Evolutionary conservation across 2,888 invertebrate genomes (phyloP).

Genomic region (Habroteleia sp.): DNA sequence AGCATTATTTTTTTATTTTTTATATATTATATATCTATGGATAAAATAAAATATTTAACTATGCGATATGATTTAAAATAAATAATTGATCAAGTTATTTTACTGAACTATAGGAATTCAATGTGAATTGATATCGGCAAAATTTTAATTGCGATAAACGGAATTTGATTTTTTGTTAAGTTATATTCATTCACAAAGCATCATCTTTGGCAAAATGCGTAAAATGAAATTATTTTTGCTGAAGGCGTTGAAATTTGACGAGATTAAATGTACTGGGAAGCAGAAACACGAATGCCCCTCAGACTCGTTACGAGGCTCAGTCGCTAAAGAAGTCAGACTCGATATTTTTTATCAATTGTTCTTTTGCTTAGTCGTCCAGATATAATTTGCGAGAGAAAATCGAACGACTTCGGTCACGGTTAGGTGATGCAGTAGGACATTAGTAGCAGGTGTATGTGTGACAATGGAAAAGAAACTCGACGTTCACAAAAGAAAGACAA

Average conservation of each 20-base stretch:
- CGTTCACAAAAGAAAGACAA: constrained; percentile 23
- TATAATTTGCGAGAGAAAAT: constrained; percentile 65
- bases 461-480: constrained; percentile 29
- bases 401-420: constrained; percentile 29
- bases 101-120: no score
- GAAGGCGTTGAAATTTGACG: constrained; percentile 21
- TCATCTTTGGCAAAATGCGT: constrained; percentile 14
- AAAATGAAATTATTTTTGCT: constrained; percentile 7
- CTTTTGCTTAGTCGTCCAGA: constrained; percentile 62
- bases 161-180: constrained; percentile 6
- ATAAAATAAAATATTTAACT: no score
- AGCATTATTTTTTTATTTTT: no score
- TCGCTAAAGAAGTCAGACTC: constrained; percentile 52
- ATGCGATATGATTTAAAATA: no score
- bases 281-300: constrained; percentile 12
- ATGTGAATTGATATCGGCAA: no score
- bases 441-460: constrained; percentile 32
- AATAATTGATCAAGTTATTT: no score
- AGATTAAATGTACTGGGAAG: constrained; percentile 10
- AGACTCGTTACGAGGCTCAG: constrained; percentile 46
- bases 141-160: no score
- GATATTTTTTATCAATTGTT: constrained; percentile 64
- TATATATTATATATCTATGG: no score
- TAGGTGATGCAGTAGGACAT: constrained; percentile 31
- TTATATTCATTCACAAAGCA: constrained; percentile 14